Percentiles rank a stretch among this genome's conserved stretches.
Conservation (phyloP, 2,113 vertebrate species). For the Anoplopoma fimbria region DNA sequence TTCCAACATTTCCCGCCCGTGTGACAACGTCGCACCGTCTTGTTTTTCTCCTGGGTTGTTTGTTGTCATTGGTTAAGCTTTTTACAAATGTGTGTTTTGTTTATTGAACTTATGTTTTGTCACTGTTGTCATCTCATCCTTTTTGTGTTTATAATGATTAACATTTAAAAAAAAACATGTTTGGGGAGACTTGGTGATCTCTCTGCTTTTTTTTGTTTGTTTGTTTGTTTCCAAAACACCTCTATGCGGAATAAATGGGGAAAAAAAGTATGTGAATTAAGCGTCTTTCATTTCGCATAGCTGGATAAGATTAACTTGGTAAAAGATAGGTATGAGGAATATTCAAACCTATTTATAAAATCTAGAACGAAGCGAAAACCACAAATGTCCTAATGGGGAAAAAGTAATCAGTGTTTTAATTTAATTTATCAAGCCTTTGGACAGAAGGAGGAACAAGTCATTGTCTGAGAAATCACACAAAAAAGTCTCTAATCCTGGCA, state of each 20-base stretch:
- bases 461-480: not conserved
- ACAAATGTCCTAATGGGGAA: not conserved
- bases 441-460: not conserved
- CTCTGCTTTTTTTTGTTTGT: constrained; percentile 57
- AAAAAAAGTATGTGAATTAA: constrained; percentile 49
- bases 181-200: constrained; percentile 60
- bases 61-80: constrained; percentile 60
- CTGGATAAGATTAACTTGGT: no score
- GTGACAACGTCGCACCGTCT: constrained; percentile 34
- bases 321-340: not conserved
- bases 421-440: not conserved
- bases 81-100: constrained; percentile 61
- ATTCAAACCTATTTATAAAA: not conserved
- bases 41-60: constrained; percentile 60
- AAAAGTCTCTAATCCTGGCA: not conserved
- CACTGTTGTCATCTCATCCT: constrained; percentile 74
- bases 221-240: constrained; percentile 74
- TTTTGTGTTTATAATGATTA: constrained; percentile 73
- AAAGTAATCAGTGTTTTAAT: not conserved
- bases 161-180: constrained; percentile 60
- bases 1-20: not conserved
- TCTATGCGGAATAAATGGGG: constrained; percentile 84
- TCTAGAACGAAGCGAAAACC: not conserved
- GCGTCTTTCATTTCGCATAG: constrained; percentile 5
- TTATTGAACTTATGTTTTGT: constrained; percentile 52